Base-by-base conservation (phyloP, 1,140 invertebrate species). In the Zaprionus vittiger region DNA sequence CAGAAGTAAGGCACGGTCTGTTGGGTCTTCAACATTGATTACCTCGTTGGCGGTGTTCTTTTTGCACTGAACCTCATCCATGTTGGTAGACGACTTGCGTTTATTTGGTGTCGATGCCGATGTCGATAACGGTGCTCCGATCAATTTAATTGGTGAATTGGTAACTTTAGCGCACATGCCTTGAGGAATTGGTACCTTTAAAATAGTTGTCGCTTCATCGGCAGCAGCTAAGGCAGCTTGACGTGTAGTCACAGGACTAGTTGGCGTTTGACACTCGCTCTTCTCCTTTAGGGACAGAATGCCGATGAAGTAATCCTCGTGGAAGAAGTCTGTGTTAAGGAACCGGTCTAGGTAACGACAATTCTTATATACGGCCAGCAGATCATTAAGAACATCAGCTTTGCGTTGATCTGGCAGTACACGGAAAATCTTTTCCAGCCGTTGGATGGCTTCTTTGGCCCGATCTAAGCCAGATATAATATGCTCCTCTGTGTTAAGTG, bases 301-400 rank as follows among this genome's bases (percentile, higher is more conserved):
- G 0, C 70, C 72, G 1, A 68, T 61, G 37, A 90, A 90, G 22
- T 85, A 37, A 76, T 95, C 95, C 80, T 97, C 96, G 77, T 97
- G 96, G 90, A 98, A 98, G 93, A 97, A 97, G 1, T 95, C 95
- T 0, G 97, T 97, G 44, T 96, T 96, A 94, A 98, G 96, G 5
- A 97, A 92, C 78, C 96, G 96, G 92, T 98, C 97, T 91, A 98
- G 94, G 79, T 95, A 97, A 63, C 96, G 95, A 80, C 97, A 97
- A 91, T 97, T 97, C 92, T 97, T 97, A 84, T 98, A 98, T 24
- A 98, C 95, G 73, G 95, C 95, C 20, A 98, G 92, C 17, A 98
- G 92, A 56, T 86, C 80, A 57, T 66, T 55, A 12, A 91, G 54
- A 6, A 91, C 61, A 31, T 59, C 70, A 94, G 60, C 94, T 96